A percentile compares a stretch with the other conserved stretches of the same genome.
Conservation (phyloP, 2,888 invertebrate genomes). For the Hydrotaea diabolus region DNA sequence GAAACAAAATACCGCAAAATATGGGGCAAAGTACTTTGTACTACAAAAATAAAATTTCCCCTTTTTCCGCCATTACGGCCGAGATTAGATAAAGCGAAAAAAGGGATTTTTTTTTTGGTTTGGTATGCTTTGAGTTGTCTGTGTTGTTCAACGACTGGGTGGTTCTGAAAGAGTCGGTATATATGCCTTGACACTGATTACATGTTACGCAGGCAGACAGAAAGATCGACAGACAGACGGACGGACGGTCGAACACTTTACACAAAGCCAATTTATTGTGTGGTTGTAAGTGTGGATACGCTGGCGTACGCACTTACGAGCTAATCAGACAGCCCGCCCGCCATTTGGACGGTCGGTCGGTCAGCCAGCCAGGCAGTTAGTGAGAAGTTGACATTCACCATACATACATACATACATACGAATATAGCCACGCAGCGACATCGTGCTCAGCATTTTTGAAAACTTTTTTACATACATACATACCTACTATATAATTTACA, state of each 20-base stretch:
- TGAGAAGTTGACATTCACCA: slow-evolving; percentile 54
- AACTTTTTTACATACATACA: slow-evolving; percentile 42
- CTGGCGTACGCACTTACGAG: not conserved
- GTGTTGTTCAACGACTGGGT: slow-evolving; percentile 13
- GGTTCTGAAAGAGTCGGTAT: slow-evolving; percentile 4
- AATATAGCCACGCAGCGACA: slow-evolving; percentile 48
- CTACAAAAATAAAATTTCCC: slow-evolving; percentile 8
- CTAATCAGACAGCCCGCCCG: slow-evolving; percentile 12
- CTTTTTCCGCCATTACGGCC: not conserved
- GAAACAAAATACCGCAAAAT: not conserved
- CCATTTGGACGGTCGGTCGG: not conserved
- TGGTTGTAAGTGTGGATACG: not conserved
- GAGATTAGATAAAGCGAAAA: slow-evolving; percentile 27
- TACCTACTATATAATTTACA: slow-evolving; percentile 33
- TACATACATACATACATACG: not conserved
- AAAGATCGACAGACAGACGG: slow-evolving; percentile 4
- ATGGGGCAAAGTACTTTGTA: not conserved
- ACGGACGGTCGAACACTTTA: slow-evolving; percentile 10
- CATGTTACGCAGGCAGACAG: not conserved
- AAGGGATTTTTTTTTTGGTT: slow-evolving; percentile 1
- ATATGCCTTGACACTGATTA: slow-evolving; percentile 51
- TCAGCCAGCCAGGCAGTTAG: too few relatives aligned
- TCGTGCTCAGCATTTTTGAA: slow-evolving; percentile 49
- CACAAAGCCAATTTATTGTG: slow-evolving; percentile 29
- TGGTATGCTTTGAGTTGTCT: not conserved